A percentile compares a stretch with the other conserved stretches of the same genome.
phyloP scores from a whole-genome alignment of 2,113 vertebrate species.

The Pedetes capensis region DNA sequence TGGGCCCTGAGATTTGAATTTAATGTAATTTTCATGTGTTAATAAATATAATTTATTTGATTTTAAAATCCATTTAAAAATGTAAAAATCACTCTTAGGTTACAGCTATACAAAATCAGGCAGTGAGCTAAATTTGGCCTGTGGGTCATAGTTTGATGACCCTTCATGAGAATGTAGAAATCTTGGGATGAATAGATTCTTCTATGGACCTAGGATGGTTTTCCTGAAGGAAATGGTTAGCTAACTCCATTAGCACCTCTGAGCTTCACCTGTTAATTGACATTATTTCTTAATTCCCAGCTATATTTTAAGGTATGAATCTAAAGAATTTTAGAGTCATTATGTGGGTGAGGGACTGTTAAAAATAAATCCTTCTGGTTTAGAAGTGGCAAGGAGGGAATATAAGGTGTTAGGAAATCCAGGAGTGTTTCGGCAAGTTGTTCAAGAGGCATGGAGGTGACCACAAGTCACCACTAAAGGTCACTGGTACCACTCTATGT shows the following conservation, averaged over 20 bases:
- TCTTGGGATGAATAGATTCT: slow-evolving; percentile 62
- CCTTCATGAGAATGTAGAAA: background rate
- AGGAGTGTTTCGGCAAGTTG: slow-evolving; percentile 80
- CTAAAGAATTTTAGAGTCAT: slow-evolving; percentile 89
- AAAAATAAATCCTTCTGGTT: slow-evolving; percentile 88
- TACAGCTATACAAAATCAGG: background rate
- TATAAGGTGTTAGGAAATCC: slow-evolving; percentile 81
- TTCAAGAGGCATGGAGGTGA: slow-evolving; percentile 76
- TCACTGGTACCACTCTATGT: slow-evolving; percentile 76
- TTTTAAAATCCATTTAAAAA: slow-evolving; percentile 8
- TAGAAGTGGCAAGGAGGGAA: slow-evolving; percentile 83
- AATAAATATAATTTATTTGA: slow-evolving; percentile 3
- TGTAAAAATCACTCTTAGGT: background rate
- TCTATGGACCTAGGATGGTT: slow-evolving; percentile 71
- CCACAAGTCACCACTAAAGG: slow-evolving; percentile 76
- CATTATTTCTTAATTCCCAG: slow-evolving; percentile 87
- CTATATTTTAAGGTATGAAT: slow-evolving; percentile 89
- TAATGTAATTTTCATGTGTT: background rate
- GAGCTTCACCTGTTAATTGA: slow-evolving; percentile 88
- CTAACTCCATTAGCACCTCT: slow-evolving; percentile 84
- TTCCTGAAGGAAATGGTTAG: slow-evolving; percentile 78
- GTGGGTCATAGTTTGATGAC: background rate
- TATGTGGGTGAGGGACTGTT: slow-evolving; percentile 86
- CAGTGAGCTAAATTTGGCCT: background rate
- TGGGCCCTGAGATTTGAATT: slow-evolving; percentile 25